Evolutionary conservation across 2,888 invertebrate genomes (phyloP), one percentile per base, ranked within the genome.

Genomic region (Tetranychus piercei): DNA sequence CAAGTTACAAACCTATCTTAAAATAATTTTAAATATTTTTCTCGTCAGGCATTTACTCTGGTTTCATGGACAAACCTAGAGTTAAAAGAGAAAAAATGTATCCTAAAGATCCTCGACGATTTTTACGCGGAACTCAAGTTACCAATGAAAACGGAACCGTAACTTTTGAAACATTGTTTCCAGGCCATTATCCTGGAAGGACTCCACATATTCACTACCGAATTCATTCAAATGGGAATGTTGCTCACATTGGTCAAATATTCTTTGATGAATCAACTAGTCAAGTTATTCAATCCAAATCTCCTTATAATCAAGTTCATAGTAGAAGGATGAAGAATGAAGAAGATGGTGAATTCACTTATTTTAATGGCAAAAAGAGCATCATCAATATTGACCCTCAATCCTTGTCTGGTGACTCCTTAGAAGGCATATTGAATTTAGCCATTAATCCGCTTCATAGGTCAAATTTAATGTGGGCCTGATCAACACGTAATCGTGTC

Each of bases 181-280:
- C 71, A 11, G 71, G 71, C 34, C 45, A 44, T 71, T 71, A 71
- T 71, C 45, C n/a, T 6, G 71, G 71, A 15, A 15, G 71, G 34
- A 45, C 71, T n/a, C 44, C 45, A 6, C 71, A 71, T 20, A 45
- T 71, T 71, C 71, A 71, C 20, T 43, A 23, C 44, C 44, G 45
- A 34, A 20, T 71, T n/a, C 71, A 71, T 11, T 6, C 34, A 55
- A 15, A 71, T 71, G 71, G 44, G 9, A 71, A 71, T n/a, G 71
- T 71, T 6, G 71, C n/a, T 71, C 71, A 71, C 9, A 71, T 71
- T 45, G 71, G 44, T 43, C 71, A 71, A n/a, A n/a, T 71, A 20
- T 71, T 44, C 43, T 71, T 71, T 20, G 71, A 71, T 43, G 71
- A 71, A 44, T 23, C 20, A 71, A 44, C 34, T n/a, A 44, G 20